Evolutionary conservation across 2,888 invertebrate species (phyloP), one percentile per base, ranked within the genome.

Genomic region (Archips xylosteana): DNA sequence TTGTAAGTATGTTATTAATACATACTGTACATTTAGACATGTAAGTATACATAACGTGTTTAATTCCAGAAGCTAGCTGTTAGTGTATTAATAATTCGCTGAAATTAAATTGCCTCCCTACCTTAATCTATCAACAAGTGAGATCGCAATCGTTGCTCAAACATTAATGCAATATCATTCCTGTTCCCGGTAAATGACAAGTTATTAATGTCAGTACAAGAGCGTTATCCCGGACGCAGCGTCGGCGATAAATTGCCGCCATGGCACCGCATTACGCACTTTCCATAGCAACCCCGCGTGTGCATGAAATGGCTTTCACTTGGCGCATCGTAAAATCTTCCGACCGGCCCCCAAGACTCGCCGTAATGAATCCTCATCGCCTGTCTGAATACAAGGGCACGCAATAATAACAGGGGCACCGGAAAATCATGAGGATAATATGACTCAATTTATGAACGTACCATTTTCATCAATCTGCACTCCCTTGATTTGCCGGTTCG

Each of bases 221-320:
- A 59, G 57, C 62, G 42, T 60, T 42, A 54, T 54, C 51, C 62
- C 42, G 54, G 70, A 61, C 54, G 71, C 34, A 2, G 10, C 47
- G 15, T 34, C 34, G 32, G 49, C 36, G 23, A 47, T 79, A 76
- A 78, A 76, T 79, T 70, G 78, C 78, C 67, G 72, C 78, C 77
- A 77, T 77, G 76, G 78, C 51, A 69, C 74, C 76, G 75, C 80
- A 77, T 68, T 64, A 70, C 68, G 49, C 64, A 15, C 45, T 61
- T 65, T 57, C 71, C 75, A 72, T 75, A 61, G 62, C 74, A 66
- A 71, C 71, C 73, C 72, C 74, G 71, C 42, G 57, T 49, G 75
- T 78, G 80, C 80, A 81, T 83, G 83, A 85, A 85, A 88, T 86
- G 84, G 84, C 84, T 85, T 81, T 82, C 83, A 85, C 85, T 87